Evolutionary conservation across 2,888 invertebrate genomes (phyloP).

Genomic region (Cybosia mesomella): DNA sequence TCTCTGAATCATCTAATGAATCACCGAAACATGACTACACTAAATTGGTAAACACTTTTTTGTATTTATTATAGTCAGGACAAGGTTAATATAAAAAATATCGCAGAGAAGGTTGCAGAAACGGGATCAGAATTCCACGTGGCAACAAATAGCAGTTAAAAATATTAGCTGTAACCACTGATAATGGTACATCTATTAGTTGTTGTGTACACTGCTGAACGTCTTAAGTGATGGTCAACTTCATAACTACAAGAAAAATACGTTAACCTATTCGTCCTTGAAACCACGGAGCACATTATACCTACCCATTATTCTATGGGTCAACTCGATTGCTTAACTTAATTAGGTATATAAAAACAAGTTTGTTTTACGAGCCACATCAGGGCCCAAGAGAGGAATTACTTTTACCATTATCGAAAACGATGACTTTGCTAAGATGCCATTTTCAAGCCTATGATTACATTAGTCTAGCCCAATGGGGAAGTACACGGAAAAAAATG

Average conservation of each 20-base stretch:
- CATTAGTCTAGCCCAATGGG: neutral
- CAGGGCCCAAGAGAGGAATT: neutral
- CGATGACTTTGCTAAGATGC: neutral
- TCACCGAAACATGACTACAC: too few relatives aligned
- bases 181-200: neutral
- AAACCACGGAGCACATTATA: neutral
- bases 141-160: too few relatives aligned
- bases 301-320: neutral
- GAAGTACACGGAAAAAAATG: too few relatives aligned
- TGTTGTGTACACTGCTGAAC: neutral
- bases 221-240: neutral
- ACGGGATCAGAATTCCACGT: too few relatives aligned
- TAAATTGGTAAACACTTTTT: too few relatives aligned
- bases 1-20: too few relatives aligned
- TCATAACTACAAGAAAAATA: neutral
- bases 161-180: too few relatives aligned
- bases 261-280: neutral
- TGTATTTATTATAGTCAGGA: too few relatives aligned
- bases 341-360: neutral
- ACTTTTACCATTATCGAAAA: conserved; percentile 4
- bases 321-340: neutral
- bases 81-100: too few relatives aligned
- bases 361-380: neutral
- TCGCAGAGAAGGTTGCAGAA: too few relatives aligned
- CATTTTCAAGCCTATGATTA: neutral